Conservation (phyloP, 2,797 vertebrate species). For the Melanotaenia pygmaea region DNA sequence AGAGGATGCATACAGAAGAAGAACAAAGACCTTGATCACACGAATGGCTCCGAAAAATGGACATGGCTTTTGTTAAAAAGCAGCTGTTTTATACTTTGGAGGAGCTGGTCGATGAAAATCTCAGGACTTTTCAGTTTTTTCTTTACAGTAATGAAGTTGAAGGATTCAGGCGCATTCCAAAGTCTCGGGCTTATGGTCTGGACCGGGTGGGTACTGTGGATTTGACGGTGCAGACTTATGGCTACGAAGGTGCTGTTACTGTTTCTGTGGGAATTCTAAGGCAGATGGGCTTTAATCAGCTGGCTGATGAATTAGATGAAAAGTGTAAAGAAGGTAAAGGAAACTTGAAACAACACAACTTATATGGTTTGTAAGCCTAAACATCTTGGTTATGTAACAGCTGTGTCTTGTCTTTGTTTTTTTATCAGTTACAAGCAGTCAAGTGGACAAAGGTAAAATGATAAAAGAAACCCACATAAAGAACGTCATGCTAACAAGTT, state of each 20-base stretch:
- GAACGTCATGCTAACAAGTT: slow-evolving; percentile 2
- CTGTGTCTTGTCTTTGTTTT: slow-evolving; percentile 3
- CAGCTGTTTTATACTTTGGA: slow-evolving; percentile 32
- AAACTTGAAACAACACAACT: neutral
- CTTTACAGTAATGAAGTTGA: slow-evolving; percentile 22
- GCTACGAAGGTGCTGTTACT: slow-evolving; percentile 23
- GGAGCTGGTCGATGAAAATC: slow-evolving; percentile 28
- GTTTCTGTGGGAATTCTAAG: slow-evolving; percentile 29
- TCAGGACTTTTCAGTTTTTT: slow-evolving; percentile 43
- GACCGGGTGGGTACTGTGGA: slow-evolving; percentile 22
- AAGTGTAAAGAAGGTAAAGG: slow-evolving; percentile 31
- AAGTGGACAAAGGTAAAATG: slow-evolving; percentile 30
- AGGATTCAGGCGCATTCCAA: slow-evolving; percentile 36
- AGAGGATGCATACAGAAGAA: neutral
- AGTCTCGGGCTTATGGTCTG: neutral
- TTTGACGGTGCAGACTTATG: slow-evolving; percentile 39
- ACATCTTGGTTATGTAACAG: neutral
- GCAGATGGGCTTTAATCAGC: slow-evolving; percentile 37
- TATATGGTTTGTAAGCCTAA: neutral
- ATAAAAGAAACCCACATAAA: neutral
- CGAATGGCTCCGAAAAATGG: slow-evolving; percentile 1
- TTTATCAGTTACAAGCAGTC: slow-evolving; percentile 30
- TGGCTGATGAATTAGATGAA: slow-evolving; percentile 29
- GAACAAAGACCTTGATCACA: neutral
- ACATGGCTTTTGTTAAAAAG: slow-evolving; percentile 28